phyloP scores from a whole-genome alignment of 1,140 invertebrate species.

The Sycobia sp. region DNA sequence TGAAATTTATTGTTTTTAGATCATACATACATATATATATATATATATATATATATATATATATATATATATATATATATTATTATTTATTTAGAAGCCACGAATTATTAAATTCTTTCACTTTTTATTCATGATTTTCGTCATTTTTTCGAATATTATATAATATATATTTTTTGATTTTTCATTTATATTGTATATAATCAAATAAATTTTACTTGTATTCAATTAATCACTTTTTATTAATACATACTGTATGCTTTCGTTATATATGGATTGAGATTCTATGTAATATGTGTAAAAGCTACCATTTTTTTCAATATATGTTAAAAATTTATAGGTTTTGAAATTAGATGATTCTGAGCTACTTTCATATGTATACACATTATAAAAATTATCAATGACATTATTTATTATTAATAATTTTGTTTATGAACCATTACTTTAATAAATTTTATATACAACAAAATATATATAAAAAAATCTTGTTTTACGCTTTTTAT shows the following conservation, averaged over 20 bases:
- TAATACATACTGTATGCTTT: background rate
- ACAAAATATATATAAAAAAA: constrained; percentile 17
- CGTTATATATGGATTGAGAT: background rate
- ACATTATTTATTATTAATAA: constrained; percentile 8
- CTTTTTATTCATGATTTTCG: background rate
- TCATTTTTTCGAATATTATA: too few relatives aligned
- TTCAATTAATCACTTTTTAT: background rate
- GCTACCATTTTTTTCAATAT: background rate
- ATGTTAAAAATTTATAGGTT: constrained; percentile 15
- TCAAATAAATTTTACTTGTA: constrained; percentile 1
- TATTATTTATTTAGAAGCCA: background rate
- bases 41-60: background rate
- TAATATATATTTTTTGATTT: too few relatives aligned
- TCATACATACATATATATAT: background rate
- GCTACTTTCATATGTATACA: constrained; percentile 12
- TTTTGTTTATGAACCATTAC: constrained; percentile 20
- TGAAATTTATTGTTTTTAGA: background rate
- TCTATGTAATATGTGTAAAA: constrained; percentile 7
- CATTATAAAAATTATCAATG: constrained; percentile 2
- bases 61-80: background rate
- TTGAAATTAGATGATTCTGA: constrained; percentile 8
- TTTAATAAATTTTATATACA: constrained; percentile 22
- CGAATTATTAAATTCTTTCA: background rate
- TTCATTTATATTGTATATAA: constrained; percentile 9
- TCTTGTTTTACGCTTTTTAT: constrained; percentile 23